Percentiles rank a stretch among this genome's conserved stretches.
phyloP scores from a whole-genome alignment of 2,888 invertebrate species.

The Carpatolechia fugitivella region DNA sequence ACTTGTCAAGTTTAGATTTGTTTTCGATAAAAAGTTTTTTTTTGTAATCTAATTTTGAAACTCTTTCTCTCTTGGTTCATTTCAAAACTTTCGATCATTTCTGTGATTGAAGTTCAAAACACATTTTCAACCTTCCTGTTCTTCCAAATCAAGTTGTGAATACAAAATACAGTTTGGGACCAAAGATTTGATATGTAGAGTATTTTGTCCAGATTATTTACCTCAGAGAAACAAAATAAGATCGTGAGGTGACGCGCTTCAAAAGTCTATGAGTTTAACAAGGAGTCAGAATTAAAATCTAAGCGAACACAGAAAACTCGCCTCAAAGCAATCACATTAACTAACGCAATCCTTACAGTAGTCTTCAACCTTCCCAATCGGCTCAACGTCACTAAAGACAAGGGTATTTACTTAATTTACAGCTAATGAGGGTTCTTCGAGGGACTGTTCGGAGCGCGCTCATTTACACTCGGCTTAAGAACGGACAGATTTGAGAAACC shows the following conservation, averaged over 20 bases:
- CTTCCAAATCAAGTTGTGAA: too few species aligned
- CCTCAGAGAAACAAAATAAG: too few species aligned
- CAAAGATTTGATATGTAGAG: too few species aligned
- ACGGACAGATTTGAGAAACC: not conserved
- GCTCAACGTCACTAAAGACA: not conserved
- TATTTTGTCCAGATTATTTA: too few species aligned
- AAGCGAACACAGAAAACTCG: not conserved
- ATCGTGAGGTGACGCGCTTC: not conserved
- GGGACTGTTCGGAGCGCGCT: not conserved
- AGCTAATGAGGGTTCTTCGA: slow-evolving; percentile 1
- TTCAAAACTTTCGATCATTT: too few species aligned
- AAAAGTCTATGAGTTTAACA: not conserved
- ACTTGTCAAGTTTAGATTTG: not conserved
- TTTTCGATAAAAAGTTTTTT: not conserved
- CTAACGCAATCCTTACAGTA: not conserved
- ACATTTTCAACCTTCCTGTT: too few species aligned
- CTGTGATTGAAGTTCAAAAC: too few species aligned
- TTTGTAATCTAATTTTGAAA: too few species aligned
- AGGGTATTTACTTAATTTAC: not conserved
- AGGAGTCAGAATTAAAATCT: too few species aligned
- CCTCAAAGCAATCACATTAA: not conserved
- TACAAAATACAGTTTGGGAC: too few species aligned
- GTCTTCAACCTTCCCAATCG: not conserved
- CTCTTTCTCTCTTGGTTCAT: too few species aligned
- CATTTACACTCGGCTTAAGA: not conserved